These are phyloP conservation scores for Melospiza melodia DNA, from an alignment of 2,113 vertebrate species.

Conservation along the genomic window DNA sequence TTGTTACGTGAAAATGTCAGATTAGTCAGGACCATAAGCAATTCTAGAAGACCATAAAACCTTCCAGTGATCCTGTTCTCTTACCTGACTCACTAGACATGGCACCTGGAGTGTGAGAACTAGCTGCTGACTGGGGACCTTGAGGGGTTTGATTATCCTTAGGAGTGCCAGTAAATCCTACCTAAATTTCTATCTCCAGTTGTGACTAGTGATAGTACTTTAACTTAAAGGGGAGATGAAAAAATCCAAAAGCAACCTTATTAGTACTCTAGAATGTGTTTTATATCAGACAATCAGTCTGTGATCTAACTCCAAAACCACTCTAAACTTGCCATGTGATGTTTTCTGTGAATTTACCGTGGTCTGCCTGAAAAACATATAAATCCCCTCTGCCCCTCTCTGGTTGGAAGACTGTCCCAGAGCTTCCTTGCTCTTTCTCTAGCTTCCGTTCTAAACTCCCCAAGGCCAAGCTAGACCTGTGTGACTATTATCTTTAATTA, in stretches of 20 bases:
- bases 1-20: neutral
- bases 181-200: neutral
- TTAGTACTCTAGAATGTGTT: neutral
- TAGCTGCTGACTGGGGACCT: neutral
- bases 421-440: neutral
- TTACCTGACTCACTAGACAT: neutral
- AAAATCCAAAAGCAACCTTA: neutral
- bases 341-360: neutral
- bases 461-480: neutral
- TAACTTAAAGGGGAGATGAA: neutral
- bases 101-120: neutral
- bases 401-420: neutral
- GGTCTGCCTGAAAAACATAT: neutral
- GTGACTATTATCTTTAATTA: neutral
- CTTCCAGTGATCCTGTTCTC: neutral
- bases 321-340: neutral
- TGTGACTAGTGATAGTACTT: neutral
- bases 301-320: neutral
- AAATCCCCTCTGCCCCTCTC: neutral
- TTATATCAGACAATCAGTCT: neutral
- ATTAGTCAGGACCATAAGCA: neutral
- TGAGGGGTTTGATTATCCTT: neutral
- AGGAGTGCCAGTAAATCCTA: neutral
- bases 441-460: neutral
- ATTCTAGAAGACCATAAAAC: neutral